Percentiles rank a stretch among this genome's conserved stretches.
phyloP scores from a whole-genome alignment of 2,113 vertebrate species.

The Butorides virescens region DNA sequence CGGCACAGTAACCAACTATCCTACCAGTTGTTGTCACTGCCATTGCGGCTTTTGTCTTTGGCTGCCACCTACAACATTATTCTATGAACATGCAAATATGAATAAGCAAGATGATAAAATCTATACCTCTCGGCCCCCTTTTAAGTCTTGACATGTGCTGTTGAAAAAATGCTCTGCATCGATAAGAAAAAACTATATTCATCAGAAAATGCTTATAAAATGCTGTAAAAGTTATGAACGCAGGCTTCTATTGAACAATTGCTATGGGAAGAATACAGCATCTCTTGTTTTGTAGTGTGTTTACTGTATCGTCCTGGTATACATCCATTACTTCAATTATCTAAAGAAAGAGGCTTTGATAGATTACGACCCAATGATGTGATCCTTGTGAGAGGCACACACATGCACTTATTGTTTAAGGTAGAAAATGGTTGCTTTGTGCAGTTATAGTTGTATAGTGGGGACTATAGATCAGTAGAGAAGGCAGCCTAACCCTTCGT shows the following conservation, averaged over 20 bases:
- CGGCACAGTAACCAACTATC: neutral
- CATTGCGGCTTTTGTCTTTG: neutral
- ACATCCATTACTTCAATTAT: slow-evolving; percentile 60
- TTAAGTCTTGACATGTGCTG: neutral
- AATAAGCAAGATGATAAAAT: neutral
- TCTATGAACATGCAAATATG: neutral
- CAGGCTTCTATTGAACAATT: slow-evolving; percentile 9
- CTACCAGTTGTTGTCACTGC: neutral
- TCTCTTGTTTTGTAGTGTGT: slow-evolving; percentile 66
- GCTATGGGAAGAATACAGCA: neutral
- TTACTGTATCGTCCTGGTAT: slow-evolving; percentile 60
- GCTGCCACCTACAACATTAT: neutral
- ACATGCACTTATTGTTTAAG: slow-evolving; percentile 62
- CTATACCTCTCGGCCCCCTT: neutral
- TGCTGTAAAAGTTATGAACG: neutral
- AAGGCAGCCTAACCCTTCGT: neutral
- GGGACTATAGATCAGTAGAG: slow-evolving; percentile 42
- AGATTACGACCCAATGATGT: slow-evolving; percentile 34
- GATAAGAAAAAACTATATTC: neutral
- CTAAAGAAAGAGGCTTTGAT: slow-evolving; percentile 74
- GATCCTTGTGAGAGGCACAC: slow-evolving; percentile 63
- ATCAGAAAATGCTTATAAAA: neutral
- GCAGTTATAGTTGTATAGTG: neutral
- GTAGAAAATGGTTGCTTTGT: slow-evolving; percentile 66
- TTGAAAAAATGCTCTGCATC: neutral